These are phyloP conservation scores for Hirtodrosophila duncani DNA, from an alignment of 2,888 invertebrate genomes.

Conservation along the genomic window DNA sequence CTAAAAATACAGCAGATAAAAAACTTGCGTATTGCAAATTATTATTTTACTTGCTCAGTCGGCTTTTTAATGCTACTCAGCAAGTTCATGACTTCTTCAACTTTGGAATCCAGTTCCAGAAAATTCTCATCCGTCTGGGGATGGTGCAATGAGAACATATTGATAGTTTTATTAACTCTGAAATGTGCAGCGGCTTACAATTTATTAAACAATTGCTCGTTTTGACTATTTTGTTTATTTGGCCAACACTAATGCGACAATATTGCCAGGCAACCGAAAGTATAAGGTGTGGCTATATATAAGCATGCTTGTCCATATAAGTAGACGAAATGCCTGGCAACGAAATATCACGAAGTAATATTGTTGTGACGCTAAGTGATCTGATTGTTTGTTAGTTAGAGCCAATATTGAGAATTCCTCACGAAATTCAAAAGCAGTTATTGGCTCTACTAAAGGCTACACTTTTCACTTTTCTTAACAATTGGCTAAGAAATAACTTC, in stretches of 20 bases:
- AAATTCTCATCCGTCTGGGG: slow-evolving; percentile 53
- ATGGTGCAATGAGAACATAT: slow-evolving; percentile 51
- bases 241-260: slow-evolving; percentile 3
- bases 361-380: no score
- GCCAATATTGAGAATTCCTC: no score
- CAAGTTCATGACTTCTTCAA: slow-evolving; percentile 47
- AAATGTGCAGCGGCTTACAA: not conserved
- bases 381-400: no score
- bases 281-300: not conserved
- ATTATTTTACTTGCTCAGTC: slow-evolving; percentile 24
- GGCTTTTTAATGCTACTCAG: slow-evolving; percentile 30
- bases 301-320: no score
- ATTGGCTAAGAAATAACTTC: no score
- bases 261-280: slow-evolving; percentile 27
- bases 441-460: no score
- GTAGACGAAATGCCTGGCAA: slow-evolving; percentile 25
- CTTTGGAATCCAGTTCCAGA: slow-evolving; percentile 35
- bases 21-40: fast-evolving
- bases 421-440: no score
- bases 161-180: not conserved
- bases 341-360: no score
- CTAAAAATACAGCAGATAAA: slow-evolving; percentile 8
- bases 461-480: no score
- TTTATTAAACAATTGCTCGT: not conserved
- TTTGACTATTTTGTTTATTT: slow-evolving; percentile 21